phyloP scores from a whole-genome alignment of 2,888 invertebrate genomes.

The Serrognathus titanus region DNA sequence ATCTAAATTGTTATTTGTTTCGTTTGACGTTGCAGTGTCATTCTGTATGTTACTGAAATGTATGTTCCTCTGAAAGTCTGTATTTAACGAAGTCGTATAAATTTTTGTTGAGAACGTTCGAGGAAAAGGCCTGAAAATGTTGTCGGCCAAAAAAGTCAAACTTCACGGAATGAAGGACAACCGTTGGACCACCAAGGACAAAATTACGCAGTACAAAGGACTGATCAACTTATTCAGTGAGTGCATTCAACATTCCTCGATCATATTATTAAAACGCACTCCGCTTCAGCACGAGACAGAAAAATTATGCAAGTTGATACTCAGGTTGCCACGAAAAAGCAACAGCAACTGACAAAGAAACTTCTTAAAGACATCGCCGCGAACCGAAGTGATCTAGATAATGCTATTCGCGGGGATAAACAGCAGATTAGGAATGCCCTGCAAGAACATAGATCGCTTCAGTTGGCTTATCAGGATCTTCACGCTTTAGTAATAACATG shows the following conservation, averaged over 20 bases:
- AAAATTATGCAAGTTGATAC: conserved; percentile 60
- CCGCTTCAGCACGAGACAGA: conserved; percentile 55
- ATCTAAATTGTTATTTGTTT: no score
- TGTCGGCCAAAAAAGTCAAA: conserved; percentile 57
- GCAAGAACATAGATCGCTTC: conserved; percentile 56
- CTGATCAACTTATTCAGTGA: conserved; percentile 63
- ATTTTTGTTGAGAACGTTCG: conserved; percentile 1
- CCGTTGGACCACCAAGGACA: conserved; percentile 64
- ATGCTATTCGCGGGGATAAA: conserved; percentile 59
- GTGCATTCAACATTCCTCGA: conserved; percentile 18
- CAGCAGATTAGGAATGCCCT: conserved; percentile 58
- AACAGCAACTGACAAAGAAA: conserved; percentile 56
- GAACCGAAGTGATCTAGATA: conserved; percentile 56
- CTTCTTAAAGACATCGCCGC: conserved; percentile 56
- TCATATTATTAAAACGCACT: no score
- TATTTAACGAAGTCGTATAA: no score
- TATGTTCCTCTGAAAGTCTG: no score
- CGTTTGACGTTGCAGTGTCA: no score
- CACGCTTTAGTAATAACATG: conserved; percentile 39
- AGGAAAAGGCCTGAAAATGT: conserved; percentile 44
- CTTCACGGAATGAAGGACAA: conserved; percentile 62
- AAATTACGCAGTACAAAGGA: conserved; percentile 64
- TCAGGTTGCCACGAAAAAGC: conserved; percentile 49
- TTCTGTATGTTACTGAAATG: no score
- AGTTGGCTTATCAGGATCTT: conserved; percentile 54